Base-by-base conservation (phyloP, 2,113 vertebrate species). In the Sisor rabdophorus region DNA sequence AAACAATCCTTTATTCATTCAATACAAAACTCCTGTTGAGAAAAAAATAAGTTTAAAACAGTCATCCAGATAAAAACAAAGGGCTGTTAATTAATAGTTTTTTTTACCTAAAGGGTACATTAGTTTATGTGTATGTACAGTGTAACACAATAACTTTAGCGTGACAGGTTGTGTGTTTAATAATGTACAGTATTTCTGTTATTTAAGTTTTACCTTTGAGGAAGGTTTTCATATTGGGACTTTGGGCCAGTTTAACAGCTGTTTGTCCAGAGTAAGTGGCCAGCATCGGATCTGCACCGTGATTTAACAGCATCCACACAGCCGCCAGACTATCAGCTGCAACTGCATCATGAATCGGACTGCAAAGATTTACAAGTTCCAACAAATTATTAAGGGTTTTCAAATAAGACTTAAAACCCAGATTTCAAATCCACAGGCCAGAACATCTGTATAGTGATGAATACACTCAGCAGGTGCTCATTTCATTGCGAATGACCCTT, bases 261-360 rank as follows among this genome's bases (percentile, higher is more conserved):
- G 96, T 98, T 90, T 98, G 96, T 54, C 97, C 97, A 0, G 97
- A 98, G 87, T 99, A 99, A 2, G 96, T 99, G 59, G 97, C 96
- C 84, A 99, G 91, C 0, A 95, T 98, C 4, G 96, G 97, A 84
- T 99, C 97, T 0, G 97, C 97, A 1, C 97, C 96, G 59, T 99
- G 97, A 80, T 95, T 96, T 64, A 99, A 93, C 60, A 99, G 90
- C 83, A 99, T 88, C 95, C 96, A 96, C 78, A 98, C 95, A 36
- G 95, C 95, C n/a, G 95, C 93, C 71, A 99, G 87, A 90, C 97
- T 98, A 88, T 98, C 97, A 0, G 96, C 97, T 0, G 94, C 96
- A 58, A 97, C 97, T 0, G 97, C 97, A 1, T 99, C 96, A 0
- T 99, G 96, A 86, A 99, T 94, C 3, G 97, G 97, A 76, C 97